Conservation (phyloP, 1,140 invertebrate genomes). For the Ylistrum balloti region DNA sequence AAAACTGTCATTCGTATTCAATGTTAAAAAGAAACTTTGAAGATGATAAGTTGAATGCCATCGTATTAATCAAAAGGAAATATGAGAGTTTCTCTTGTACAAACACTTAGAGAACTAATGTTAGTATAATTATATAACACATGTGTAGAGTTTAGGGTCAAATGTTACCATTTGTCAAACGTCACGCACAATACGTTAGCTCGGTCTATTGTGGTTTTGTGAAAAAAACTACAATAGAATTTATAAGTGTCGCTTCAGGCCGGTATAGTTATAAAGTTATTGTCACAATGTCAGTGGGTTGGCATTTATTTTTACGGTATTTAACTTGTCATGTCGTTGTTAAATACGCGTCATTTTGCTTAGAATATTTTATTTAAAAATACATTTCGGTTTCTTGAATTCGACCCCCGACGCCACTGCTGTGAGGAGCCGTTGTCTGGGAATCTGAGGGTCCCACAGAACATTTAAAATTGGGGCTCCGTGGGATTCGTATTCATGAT, state of each 20-base stretch:
- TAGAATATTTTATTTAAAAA: constrained; percentile 9
- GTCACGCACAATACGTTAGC: background rate
- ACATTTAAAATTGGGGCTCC: background rate
- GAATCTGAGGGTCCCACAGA: background rate
- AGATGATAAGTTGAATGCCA: background rate
- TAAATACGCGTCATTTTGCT: background rate
- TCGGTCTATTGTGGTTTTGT: background rate
- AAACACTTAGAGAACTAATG: background rate
- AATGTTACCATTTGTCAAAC: constrained; percentile 26
- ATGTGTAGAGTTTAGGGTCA: background rate
- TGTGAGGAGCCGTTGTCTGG: background rate
- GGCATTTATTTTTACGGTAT: constrained; percentile 20
- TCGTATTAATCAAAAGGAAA: background rate
- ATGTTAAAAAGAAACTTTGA: too few relatives aligned
- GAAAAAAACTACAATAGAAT: background rate
- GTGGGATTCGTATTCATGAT: too few relatives aligned
- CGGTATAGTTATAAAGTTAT: constrained; percentile 1
- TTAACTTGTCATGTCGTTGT: constrained; percentile 30
- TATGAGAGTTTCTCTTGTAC: background rate
- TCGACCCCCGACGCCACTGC: background rate
- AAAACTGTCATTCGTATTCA: too few relatives aligned
- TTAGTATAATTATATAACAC: constrained; percentile 14
- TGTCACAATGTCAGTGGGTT: background rate
- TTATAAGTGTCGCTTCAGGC: constrained; percentile 3
- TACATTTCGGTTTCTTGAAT: background rate